These are phyloP conservation scores for Scaptomyza polygonia DNA, from an alignment of 2,888 invertebrate genomes.

Conservation along the genomic window DNA sequence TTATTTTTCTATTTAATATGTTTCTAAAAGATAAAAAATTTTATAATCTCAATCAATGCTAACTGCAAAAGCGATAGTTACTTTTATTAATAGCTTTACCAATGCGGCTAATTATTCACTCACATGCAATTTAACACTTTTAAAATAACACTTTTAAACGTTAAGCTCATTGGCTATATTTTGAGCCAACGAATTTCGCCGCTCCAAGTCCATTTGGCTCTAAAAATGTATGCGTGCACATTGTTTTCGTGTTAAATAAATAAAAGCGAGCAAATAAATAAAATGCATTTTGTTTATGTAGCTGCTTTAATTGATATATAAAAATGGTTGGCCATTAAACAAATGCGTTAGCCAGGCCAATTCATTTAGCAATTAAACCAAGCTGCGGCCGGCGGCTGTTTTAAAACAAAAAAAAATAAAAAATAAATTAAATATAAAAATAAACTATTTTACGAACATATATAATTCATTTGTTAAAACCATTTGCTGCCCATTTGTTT, in stretches of 20 bases:
- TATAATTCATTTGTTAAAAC: conserved; percentile 76
- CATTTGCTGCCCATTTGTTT: conserved; percentile 71
- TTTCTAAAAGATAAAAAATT: no score
- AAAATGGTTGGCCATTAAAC: conserved; percentile 74
- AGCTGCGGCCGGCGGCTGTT: conserved; percentile 65
- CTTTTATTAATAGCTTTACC: background rate
- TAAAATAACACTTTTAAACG: conserved; percentile 17
- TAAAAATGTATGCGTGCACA: conserved; percentile 61
- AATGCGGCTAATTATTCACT: conserved; percentile 16
- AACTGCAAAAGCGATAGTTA: background rate
- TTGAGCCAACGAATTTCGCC: conserved; percentile 31
- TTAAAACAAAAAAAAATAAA: conserved; percentile 28
- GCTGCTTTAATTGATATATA: conserved; percentile 78
- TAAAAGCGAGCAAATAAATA: conserved; percentile 11
- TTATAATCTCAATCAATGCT: background rate
- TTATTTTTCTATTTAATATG: background rate
- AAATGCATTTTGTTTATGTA: conserved; percentile 53
- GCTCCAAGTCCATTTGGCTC: conserved; percentile 59
- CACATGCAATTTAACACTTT: conserved; percentile 33
- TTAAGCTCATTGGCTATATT: conserved; percentile 35
- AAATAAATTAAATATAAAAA: conserved; percentile 30
- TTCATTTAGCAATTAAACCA: conserved; percentile 81
- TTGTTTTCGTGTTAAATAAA: conserved; percentile 43
- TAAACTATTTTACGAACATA: conserved; percentile 62
- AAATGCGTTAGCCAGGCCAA: conserved; percentile 60